phyloP scores from a whole-genome alignment of 2,888 invertebrate species.

The Steromphala cineraria region DNA sequence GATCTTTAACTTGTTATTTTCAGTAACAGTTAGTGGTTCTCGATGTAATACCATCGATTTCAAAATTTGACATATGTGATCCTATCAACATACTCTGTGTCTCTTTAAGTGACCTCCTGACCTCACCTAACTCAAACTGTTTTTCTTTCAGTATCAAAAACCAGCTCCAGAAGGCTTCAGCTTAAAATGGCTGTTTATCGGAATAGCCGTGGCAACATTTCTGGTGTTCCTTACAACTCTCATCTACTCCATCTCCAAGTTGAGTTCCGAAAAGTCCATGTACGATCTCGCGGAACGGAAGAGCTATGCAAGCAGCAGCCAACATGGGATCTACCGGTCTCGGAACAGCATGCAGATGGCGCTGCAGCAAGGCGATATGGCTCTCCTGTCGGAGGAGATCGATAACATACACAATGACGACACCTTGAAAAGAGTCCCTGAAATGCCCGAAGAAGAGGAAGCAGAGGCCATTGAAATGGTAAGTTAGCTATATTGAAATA shows the following conservation, averaged over 20 bases:
- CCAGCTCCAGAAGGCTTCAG: conserved; percentile 32
- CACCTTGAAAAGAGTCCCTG: conserved; percentile 46
- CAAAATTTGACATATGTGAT: no score
- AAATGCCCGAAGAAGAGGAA: conserved; percentile 59
- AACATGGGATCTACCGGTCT: conserved; percentile 44
- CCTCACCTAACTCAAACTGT: no score
- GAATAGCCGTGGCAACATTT: conserved; percentile 42
- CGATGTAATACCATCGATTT: no score
- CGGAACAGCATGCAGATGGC: conserved; percentile 59
- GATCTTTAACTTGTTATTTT: no score
- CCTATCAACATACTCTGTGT: no score
- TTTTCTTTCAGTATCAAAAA: conserved; percentile 53
- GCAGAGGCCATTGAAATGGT: conserved; percentile 55
- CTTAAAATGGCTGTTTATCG: conserved; percentile 58
- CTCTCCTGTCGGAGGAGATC: conserved; percentile 34
- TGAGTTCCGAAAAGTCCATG: conserved; percentile 46
- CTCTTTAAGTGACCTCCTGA: no score
- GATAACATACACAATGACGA: conserved; percentile 54
- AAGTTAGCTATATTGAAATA: neutral
- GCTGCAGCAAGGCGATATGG: conserved; percentile 28
- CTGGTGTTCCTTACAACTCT: conserved; percentile 48
- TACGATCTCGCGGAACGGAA: conserved; percentile 36
- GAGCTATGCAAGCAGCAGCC: conserved; percentile 37
- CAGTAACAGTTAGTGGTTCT: no score
- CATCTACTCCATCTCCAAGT: conserved; percentile 56